These are phyloP conservation scores for Agelaius phoeniceus DNA, from an alignment of 2,113 vertebrate genomes.

Conservation along the genomic window DNA sequence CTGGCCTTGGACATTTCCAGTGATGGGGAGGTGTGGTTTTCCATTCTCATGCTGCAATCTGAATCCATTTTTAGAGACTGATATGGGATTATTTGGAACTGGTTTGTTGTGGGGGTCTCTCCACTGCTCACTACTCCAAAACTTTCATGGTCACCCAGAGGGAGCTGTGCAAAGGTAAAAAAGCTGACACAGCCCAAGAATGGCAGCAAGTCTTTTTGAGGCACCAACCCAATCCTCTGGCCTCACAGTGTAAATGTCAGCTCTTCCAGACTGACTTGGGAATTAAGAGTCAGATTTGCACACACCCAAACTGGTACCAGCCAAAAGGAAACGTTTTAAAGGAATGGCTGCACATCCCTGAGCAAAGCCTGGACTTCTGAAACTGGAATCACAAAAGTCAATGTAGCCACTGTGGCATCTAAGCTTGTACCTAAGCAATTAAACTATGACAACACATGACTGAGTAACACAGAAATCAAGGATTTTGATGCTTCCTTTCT, in stretches of 20 bases:
- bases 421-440: constrained; percentile 51
- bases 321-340: constrained; percentile 14
- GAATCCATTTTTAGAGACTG: fast-evolving
- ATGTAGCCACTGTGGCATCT: constrained; percentile 25
- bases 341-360: constrained; percentile 9
- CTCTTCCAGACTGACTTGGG: neutral
- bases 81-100: neutral
- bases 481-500: constrained; percentile 13
- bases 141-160: neutral
- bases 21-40: neutral
- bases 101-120: neutral
- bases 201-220: neutral
- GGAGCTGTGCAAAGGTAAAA: neutral
- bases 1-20: neutral
- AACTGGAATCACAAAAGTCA: constrained; percentile 48
- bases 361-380: constrained; percentile 25
- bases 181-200: neutral
- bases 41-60: neutral
- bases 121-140: neutral
- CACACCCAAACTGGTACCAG: neutral
- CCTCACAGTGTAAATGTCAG: neutral
- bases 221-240: neutral
- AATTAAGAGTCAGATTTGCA: neutral
- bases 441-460: neutral
- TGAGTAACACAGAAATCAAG: constrained; percentile 30